Base-by-base conservation (phyloP, 2,113 vertebrate genomes). In the Halichoerus grypus region DNA sequence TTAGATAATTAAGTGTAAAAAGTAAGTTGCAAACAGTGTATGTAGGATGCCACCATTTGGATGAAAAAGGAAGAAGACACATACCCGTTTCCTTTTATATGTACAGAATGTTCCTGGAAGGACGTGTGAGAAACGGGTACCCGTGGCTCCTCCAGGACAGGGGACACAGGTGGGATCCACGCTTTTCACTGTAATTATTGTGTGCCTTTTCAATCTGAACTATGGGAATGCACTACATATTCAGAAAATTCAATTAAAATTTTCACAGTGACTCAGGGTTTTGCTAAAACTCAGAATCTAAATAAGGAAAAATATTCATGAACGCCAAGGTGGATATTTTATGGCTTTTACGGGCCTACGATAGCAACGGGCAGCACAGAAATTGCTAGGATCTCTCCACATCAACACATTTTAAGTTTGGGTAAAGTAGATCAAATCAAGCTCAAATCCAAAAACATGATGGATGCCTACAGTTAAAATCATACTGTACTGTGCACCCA, bases 121-220 rank as follows among this genome's bases (percentile, higher is more conserved):
- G 69, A 36, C 16, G 39, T 18, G 42, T 14, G 4, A 77, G 33
- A 81, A 85, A 69, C 4, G 6, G 46, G 1, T 28, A 67, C 1
- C 2, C 5, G 42, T 0, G 14, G 31, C n/a, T 94, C 10, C 77
- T 51, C 46, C 31, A 6, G 36, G 49, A 83, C 80, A 61, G 8
- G 39, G 72, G 36, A 10, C 26, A 53, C 19, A 19, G 31, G 31
- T 55, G 4, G 11, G 36, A 53, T 2, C 36, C 13, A 12, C n/a
- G 22, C 33, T 87, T 85, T 49, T 53, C 61, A 18, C 2, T 36
- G 8, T 12, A 24, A n/a, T 53, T 85, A 15, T 12, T 82, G 88
- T 39, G 36, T 93, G 57, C 16, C 91, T 95, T 88, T 57, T 79
- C 71, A 88, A 84, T 53, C 57, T 85, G 46, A 80, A 53, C 33